Evolutionary conservation across 2,797 vertebrate species (phyloP).

Genomic region (Danio jaintianensis): DNA sequence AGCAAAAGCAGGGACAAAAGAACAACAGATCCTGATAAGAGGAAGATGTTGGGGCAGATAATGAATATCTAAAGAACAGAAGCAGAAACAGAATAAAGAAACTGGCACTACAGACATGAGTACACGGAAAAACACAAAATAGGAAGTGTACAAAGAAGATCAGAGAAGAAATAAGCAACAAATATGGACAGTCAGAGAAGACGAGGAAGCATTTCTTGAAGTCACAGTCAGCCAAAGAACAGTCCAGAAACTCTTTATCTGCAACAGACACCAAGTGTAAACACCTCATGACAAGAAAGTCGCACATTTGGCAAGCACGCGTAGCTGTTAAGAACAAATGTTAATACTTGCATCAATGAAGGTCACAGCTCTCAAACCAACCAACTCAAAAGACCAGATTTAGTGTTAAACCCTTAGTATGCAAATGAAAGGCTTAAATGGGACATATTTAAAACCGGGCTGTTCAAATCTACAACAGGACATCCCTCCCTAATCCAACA

Average conservation of each 20-base stretch:
- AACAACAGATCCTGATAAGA: constrained; percentile 31
- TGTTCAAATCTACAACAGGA: background rate
- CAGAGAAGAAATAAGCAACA: constrained; percentile 5
- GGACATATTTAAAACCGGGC: background rate
- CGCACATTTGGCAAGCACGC: background rate
- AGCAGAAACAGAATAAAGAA: constrained; percentile 53
- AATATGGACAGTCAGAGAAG: constrained; percentile 39
- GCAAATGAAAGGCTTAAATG: background rate
- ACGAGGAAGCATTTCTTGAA: constrained; percentile 50
- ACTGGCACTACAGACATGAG: constrained; percentile 59
- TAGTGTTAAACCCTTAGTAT: background rate
- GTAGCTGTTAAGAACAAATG: background rate
- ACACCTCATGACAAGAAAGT: background rate
- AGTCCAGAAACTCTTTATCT: constrained; percentile 61
- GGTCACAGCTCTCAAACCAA: background rate
- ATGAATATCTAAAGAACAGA: constrained; percentile 25
- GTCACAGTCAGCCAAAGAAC: constrained; percentile 51
- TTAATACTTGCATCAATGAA: background rate
- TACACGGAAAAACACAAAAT: constrained; percentile 7
- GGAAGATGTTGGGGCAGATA: constrained; percentile 19
- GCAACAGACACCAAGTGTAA: constrained; percentile 50
- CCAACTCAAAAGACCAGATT: background rate
- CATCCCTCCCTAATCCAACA: background rate
- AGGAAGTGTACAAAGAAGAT: constrained; percentile 34
- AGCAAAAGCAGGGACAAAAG: constrained; percentile 31